Base-by-base conservation (phyloP, 2,888 invertebrate species). In the Platynereis dumerilii region DNA sequence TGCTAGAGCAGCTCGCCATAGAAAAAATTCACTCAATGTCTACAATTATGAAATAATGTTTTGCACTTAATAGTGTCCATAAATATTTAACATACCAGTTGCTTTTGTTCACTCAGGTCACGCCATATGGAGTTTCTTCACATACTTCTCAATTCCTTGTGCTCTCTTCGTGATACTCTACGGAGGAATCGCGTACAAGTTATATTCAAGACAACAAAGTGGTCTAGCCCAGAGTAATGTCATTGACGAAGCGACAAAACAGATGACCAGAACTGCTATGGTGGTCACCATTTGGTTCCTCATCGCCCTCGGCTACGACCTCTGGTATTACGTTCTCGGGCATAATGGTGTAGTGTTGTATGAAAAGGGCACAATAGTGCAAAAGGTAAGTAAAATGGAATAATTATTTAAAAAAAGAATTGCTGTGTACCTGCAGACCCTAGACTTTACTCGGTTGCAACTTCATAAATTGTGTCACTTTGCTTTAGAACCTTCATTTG, bases 231-330 rank as follows among this genome's bases (percentile, higher is more conserved):
- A n/a, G 48, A 20, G 20, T 48, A 48, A 48, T 20, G 17, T 48
- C 17, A n/a, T 48, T 12, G 48, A 48, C n/a, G 22, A 5, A 48
- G 48, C 48, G 3, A 48, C 48, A 48, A 48, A 48, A n/a, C 48
- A 48, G n/a, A 20, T 48, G 48, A 48, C 48, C n/a, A 48, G 22
- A 22, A 48, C 48, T 48, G 48, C 48, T n/a, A 20, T 48, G 48
- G 22, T 48, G 5, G 48, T 48, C 22, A 48, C 48, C 17, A n/a
- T 5, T 5, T 48, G n/a, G 20, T 48, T 48, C 22, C 5, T 48
- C n/a, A n/a, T 48, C 48, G 22, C 48, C 17, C 48, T 48, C 7
- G 48, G 48, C 10, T 48, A 48, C 17, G 48, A 48, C 22, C 22
- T n/a, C 48, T 20, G 20, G n/a, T 48, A 48, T n/a, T 48, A 48